Evolutionary conservation across 2,797 vertebrate species (phyloP).

Genomic region (Corythornis leucogaster): DNA sequence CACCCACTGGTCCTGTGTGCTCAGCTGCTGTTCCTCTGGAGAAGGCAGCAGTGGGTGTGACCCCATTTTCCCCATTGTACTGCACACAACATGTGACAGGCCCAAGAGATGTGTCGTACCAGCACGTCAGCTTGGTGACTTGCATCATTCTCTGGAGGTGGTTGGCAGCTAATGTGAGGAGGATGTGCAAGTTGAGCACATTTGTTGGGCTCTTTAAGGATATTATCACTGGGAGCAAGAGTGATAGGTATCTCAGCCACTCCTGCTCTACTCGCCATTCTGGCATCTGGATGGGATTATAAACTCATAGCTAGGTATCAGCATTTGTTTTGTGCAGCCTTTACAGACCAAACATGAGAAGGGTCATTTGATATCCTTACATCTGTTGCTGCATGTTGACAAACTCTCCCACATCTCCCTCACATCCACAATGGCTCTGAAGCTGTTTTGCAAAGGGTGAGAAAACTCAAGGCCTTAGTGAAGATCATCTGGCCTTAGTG

Average conservation of each 20-base stretch:
- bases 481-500: background rate
- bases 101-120: background rate
- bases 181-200: fast-evolving
- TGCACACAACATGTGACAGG: background rate
- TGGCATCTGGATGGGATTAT: background rate
- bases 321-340: background rate
- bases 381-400: background rate
- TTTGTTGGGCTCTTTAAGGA: background rate
- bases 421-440: fast-evolving
- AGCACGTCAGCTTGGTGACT: background rate
- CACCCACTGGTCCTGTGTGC: background rate
- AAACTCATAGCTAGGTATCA: background rate
- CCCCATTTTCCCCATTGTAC: background rate
- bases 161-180: background rate
- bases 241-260: background rate
- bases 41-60: background rate
- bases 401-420: background rate
- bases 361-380: background rate
- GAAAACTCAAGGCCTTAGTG: background rate
- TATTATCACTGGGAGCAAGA: background rate
- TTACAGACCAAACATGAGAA: background rate
- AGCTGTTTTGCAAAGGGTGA: background rate
- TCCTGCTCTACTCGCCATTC: background rate
- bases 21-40: background rate
- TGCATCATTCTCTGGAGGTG: background rate